Conservation (phyloP, 2,797 vertebrate genomes). For the Sparus aurata region DNA sequence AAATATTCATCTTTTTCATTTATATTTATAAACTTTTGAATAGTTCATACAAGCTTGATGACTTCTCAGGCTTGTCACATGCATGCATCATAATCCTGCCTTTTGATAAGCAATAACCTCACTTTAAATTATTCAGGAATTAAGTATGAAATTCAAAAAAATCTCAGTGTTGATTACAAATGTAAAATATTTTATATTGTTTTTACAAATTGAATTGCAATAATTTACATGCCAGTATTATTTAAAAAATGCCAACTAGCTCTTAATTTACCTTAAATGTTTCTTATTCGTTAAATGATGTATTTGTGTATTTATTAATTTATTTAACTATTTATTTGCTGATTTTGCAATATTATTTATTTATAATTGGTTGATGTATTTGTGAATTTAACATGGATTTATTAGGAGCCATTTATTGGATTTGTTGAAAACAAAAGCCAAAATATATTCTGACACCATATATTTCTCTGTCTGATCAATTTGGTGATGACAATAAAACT, state of each 20-base stretch:
- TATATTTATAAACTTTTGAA: slow-evolving; percentile 40
- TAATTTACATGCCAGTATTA: slow-evolving; percentile 69
- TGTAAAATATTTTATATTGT: slow-evolving; percentile 66
- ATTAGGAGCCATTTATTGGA: slow-evolving; percentile 54
- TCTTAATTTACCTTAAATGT: slow-evolving; percentile 66
- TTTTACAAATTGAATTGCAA: slow-evolving; percentile 69
- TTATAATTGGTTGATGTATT: slow-evolving; percentile 68
- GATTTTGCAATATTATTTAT: slow-evolving; percentile 67
- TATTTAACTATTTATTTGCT: slow-evolving; percentile 75
- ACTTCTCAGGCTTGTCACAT: slow-evolving; percentile 55
- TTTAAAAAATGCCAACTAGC: slow-evolving; percentile 58
- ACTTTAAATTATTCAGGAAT: slow-evolving; percentile 64
- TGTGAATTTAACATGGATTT: slow-evolving; percentile 48
- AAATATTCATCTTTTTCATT: not conserved
- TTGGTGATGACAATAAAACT: slow-evolving; percentile 69
- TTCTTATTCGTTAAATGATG: slow-evolving; percentile 43
- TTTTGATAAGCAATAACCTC: slow-evolving; percentile 74
- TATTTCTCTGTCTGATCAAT: slow-evolving; percentile 64
- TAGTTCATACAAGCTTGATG: slow-evolving; percentile 16
- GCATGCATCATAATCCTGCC: slow-evolving; percentile 65
- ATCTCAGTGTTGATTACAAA: slow-evolving; percentile 49
- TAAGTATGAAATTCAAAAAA: slow-evolving; percentile 45
- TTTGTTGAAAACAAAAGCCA: slow-evolving; percentile 67
- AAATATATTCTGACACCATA: slow-evolving; percentile 58
- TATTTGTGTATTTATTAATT: slow-evolving; percentile 72